phyloP scores from a whole-genome alignment of 2,113 vertebrate genomes.

The Anseranas semipalmata region DNA sequence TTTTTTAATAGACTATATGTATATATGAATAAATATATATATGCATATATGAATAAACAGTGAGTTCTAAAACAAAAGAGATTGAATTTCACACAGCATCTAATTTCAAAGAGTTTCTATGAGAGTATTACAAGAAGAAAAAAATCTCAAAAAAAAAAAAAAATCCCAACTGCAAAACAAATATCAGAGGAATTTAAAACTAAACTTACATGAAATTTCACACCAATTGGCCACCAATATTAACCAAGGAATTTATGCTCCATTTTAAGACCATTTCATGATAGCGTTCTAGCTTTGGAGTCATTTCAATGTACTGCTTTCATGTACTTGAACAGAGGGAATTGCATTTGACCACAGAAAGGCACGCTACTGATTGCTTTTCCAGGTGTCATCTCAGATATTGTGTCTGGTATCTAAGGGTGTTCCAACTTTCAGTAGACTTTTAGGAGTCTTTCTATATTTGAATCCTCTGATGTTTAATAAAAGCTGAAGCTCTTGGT shows the following conservation, averaged over 20 bases:
- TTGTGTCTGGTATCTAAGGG: neutral
- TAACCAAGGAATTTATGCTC: neutral
- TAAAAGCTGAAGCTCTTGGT: neutral
- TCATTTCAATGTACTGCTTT: slow-evolving; percentile 5
- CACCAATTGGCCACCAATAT: neutral
- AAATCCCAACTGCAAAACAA: neutral
- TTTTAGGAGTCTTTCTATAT: neutral
- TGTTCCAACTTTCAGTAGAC: neutral
- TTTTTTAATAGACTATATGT: neutral
- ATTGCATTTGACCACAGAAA: neutral
- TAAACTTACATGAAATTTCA: slow-evolving; percentile 23
- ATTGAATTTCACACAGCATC: neutral
- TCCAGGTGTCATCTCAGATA: slow-evolving; percentile 1
- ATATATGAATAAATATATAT: neutral
- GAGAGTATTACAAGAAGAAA: neutral
- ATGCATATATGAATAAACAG: neutral
- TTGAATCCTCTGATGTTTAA: neutral
- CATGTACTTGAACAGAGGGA: neutral
- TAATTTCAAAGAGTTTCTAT: slow-evolving; percentile 38
- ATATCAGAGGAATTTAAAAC: slow-evolving; percentile 7
- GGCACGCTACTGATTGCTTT: slow-evolving; percentile 1
- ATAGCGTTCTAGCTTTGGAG: neutral
- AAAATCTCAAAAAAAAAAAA: neutral
- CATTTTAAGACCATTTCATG: neutral
- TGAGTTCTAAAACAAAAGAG: neutral